Evolutionary conservation across 2,888 invertebrate genomes (phyloP).

Genomic region (Drosophila melanosoma): DNA sequence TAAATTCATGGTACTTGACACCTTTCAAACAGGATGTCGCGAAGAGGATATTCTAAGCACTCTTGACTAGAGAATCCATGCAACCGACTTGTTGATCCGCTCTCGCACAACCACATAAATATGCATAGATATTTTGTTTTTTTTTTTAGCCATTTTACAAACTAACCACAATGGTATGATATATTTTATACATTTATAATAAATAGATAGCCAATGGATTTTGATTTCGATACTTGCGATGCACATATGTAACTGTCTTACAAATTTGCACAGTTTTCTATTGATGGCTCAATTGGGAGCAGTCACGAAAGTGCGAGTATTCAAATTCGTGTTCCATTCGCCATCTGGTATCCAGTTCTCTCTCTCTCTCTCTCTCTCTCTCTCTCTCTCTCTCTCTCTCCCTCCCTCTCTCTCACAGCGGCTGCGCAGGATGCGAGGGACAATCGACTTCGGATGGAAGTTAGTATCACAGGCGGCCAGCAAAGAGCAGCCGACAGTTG

Average conservation of each 20-base stretch:
- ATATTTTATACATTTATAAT: background rate
- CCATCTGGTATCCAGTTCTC: background rate
- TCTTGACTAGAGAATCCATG: background rate
- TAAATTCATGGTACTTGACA: background rate
- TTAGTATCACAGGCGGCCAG: constrained; percentile 40
- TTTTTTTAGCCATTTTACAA: background rate
- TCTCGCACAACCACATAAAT: constrained; percentile 5
- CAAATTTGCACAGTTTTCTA: constrained; percentile 4
- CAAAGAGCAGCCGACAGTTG: constrained; percentile 57
- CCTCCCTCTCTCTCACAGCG: constrained; percentile 29
- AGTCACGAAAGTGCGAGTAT: constrained; percentile 7
- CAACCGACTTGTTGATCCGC: constrained; percentile 19
- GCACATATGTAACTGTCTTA: constrained; percentile 11
- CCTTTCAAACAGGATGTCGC: background rate
- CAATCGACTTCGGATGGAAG: constrained; percentile 38
- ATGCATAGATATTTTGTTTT: background rate
- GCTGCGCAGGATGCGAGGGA: constrained; percentile 41
- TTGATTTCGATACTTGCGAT: constrained; percentile 11
- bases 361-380: background rate
- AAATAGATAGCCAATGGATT: background rate
- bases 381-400: too few relatives aligned
- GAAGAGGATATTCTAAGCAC: background rate
- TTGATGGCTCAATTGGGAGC: constrained; percentile 11
- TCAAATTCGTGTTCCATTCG: constrained; percentile 2
- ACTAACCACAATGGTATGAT: background rate